A percentile compares a stretch with the other conserved stretches of the same genome.
phyloP scores from a whole-genome alignment of 1,140 invertebrate genomes.

The Oreohelix idahoensis region DNA sequence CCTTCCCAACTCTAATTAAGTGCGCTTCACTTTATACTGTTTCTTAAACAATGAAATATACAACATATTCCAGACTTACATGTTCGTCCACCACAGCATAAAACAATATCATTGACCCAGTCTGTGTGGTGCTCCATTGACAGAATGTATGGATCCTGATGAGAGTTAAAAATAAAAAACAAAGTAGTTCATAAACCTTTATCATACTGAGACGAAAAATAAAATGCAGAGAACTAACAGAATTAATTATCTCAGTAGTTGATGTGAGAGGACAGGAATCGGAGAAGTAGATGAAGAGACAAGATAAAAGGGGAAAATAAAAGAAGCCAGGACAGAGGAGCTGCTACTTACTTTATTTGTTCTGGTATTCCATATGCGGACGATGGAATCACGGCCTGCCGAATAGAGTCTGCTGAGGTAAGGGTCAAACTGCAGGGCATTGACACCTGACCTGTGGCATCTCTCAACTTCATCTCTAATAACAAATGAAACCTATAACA shows the following conservation, averaged over 20 bases:
- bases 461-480: constrained; percentile 96
- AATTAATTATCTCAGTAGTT: no score
- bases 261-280: no score
- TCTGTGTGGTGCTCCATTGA: constrained; percentile 96
- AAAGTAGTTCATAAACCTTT: no score
- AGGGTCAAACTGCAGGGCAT: constrained; percentile 94
- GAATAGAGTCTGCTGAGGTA: constrained; percentile 91
- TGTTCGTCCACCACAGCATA: constrained; percentile 96
- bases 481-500: constrained; percentile 92
- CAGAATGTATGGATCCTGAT: constrained; percentile 88
- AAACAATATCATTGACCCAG: constrained; percentile 99
- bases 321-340: no score
- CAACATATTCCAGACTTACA: constrained; percentile 76
- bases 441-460: constrained; percentile 94
- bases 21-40: no score
- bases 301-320: no score
- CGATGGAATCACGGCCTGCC: constrained; percentile 97
- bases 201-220: no score
- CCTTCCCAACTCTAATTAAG: no score
- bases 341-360: constrained; percentile 59
- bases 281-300: neutral
- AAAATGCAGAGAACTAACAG: no score
- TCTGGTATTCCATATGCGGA: constrained; percentile 91
- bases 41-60: no score
- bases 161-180: constrained; percentile 11